Base-by-base conservation (phyloP, 2,888 invertebrate genomes). In the Eupeodes luniger region DNA sequence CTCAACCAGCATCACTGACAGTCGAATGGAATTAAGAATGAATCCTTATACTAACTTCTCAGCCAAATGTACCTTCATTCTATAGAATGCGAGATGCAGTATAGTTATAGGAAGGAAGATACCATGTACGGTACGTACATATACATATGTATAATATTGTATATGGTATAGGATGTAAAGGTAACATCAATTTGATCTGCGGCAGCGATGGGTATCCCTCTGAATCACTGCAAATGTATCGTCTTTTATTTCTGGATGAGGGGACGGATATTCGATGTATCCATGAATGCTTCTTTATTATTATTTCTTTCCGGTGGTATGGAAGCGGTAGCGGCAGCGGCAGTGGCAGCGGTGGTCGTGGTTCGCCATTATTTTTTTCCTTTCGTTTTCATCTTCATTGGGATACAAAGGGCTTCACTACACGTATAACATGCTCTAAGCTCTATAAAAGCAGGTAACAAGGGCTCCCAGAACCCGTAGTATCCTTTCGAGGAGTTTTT, bases 251-350 rank as follows among this genome's bases (percentile, higher is more conserved):
- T 64, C 12, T 36, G 51, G 34, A 57, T 27, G 34, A 72, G 59
- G 19, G 72, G 34, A 72, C 19, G 59, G 80, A 55, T 59, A 83
- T 83, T 72, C 53, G 59, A 51, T 84, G 77, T 74, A 75, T 61
- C 72, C 76, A 84, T 81, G 87, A 84, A 87, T 83, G 80, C 80
- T 84, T 80, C 87, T 84, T 85, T 87, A 84, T 87, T 87, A 84
- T 87, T 87, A 87, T 87, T 69, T 84, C 83, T 81, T 83, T 49
- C 76, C 47, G 67, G 47, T 40, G 40, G 40, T 40, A 9, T 40
- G 40, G 40, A 40, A 7, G 40, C 40, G 40, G 9, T 40, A 27
- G 27, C 27, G 27, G 40, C 6, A 61, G 51, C 53, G 19, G 59
- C 72, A 57, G 81, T 74, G 40, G 40, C 40, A 9, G 27, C 3